A percentile compares a stretch with the other conserved stretches of the same genome.
These are phyloP conservation scores for Lasioglossum marginatum DNA, from an alignment of 2,888 invertebrate genomes.

Conservation along the genomic window DNA sequence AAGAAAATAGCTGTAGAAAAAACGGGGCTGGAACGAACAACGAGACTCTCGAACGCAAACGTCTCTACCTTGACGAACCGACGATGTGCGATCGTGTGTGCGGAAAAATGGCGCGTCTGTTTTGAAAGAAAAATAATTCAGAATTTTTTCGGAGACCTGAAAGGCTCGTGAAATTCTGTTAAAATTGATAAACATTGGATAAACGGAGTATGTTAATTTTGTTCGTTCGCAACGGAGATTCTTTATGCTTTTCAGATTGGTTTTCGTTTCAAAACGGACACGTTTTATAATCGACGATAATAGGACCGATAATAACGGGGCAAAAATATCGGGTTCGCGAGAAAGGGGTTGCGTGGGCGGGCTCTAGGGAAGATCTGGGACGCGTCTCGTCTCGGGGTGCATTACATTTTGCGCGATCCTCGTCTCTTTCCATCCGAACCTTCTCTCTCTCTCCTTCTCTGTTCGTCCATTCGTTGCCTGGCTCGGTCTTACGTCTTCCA, in stretches of 20 bases:
- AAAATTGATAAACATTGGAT: no score
- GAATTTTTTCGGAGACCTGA: background rate
- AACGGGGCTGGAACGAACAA: slow-evolving; percentile 4
- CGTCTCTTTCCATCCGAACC: background rate
- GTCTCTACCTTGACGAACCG: background rate
- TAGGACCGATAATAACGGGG: slow-evolving; percentile 33
- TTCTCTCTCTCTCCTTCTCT: background rate
- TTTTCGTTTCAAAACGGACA: background rate
- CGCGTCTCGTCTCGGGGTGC: slow-evolving; percentile 21
- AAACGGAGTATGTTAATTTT: background rate
- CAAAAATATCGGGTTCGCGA: slow-evolving; percentile 43
- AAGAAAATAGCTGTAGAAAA: background rate
- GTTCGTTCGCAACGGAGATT: background rate
- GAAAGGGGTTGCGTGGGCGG: slow-evolving; percentile 31
- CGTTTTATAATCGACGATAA: slow-evolving; percentile 18
- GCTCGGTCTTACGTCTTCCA: background rate
- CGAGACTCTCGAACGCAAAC: slow-evolving; percentile 11
- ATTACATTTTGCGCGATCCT: background rate
- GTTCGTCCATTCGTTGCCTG: background rate
- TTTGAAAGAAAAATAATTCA: background rate
- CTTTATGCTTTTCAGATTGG: background rate
- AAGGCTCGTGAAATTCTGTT: no score
- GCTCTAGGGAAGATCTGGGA: slow-evolving; percentile 17
- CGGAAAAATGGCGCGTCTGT: background rate
- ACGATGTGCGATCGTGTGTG: background rate